A percentile compares a stretch with the other conserved stretches of the same genome.
These are phyloP conservation scores for Lasioglossum pauxillum DNA, from an alignment of 2,888 invertebrate genomes.

Conservation along the genomic window DNA sequence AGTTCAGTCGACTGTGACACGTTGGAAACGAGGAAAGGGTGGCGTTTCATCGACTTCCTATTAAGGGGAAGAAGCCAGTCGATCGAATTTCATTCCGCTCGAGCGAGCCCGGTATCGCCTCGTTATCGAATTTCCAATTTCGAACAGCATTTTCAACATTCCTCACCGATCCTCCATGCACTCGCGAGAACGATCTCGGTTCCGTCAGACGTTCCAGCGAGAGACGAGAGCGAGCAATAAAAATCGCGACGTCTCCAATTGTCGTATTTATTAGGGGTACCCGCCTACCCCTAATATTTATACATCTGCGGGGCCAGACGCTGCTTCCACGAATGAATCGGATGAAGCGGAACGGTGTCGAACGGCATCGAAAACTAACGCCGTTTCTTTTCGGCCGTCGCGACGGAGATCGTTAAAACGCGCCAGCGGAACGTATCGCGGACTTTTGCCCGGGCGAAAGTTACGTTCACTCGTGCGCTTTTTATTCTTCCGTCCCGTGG, in stretches of 20 bases:
- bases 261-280: constrained; percentile 11
- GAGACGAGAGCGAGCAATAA: constrained; percentile 6
- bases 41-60: constrained; percentile 1
- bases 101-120: background rate
- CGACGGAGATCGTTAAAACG: background rate
- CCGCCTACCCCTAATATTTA: background rate
- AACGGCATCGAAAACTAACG: background rate
- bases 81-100: background rate
- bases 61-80: background rate
- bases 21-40: constrained; percentile 8
- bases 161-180: background rate
- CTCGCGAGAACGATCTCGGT: background rate
- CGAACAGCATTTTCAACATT: background rate
- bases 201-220: constrained; percentile 39
- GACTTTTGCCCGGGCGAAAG: constrained; percentile 17
- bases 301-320: constrained; percentile 22
- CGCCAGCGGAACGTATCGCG: background rate
- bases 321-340: background rate
- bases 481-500: background rate
- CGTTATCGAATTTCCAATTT: constrained; percentile 1
- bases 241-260: constrained; percentile 48
- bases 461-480: constrained; percentile 16
- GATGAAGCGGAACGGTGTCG: background rate
- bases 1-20: constrained; percentile 9
- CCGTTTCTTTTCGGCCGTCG: background rate